A percentile compares a stretch with the other conserved stretches of the same genome.
These are phyloP conservation scores for Apamea epomidion DNA, from an alignment of 2,888 invertebrate species.

Conservation along the genomic window DNA sequence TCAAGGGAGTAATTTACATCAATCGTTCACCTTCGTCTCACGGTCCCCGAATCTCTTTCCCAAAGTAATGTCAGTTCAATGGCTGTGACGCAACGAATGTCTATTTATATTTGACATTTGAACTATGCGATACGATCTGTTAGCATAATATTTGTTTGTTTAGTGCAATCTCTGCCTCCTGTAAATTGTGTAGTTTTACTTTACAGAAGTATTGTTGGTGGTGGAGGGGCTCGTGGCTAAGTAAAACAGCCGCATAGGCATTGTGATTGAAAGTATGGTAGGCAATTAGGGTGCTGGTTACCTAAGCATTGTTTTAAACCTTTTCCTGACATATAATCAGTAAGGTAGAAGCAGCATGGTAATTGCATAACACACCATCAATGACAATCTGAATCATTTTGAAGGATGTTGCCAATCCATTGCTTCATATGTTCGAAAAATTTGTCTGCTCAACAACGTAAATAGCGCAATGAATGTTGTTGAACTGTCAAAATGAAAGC, in stretches of 20 bases:
- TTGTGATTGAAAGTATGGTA: no score
- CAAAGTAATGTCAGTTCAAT: slow-evolving; percentile 18
- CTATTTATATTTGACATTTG: slow-evolving; percentile 56
- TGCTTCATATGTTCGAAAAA: no score
- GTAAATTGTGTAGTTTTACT: not conserved
- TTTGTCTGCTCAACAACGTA: no score
- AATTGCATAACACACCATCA: no score
- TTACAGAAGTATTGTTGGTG: not conserved
- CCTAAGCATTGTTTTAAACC: no score
- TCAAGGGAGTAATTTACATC: not conserved
- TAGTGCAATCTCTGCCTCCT: slow-evolving; percentile 3
- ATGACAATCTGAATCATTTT: no score
- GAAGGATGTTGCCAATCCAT: no score
- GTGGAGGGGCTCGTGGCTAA: not conserved
- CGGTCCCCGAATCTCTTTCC: not conserved
- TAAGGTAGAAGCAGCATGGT: no score
- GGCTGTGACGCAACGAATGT: not conserved
- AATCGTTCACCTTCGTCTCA: slow-evolving; percentile 8
- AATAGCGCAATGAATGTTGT: no score
- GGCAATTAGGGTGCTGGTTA: no score
- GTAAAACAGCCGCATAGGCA: not conserved
- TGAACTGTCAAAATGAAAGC: no score
- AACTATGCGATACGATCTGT: slow-evolving; percentile 43
- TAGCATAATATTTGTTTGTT: not conserved
- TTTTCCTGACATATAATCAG: no score